phyloP scores from a whole-genome alignment of 35 echinoderm and acorn worm genomes.

The Ophioderma brevispina region DNA sequence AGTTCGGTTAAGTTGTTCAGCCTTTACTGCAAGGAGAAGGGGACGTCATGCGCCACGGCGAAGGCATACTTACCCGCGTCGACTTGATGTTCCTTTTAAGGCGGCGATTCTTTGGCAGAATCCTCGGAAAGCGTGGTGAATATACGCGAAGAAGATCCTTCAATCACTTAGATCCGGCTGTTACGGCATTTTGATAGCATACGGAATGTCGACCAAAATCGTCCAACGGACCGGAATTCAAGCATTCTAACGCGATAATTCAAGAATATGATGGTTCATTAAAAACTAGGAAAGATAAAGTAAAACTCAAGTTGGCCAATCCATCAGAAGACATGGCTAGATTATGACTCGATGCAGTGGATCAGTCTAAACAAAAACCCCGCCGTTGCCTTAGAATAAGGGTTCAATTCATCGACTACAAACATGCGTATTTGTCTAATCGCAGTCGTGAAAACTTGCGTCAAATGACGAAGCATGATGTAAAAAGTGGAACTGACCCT shows the following conservation, averaged over 20 bases:
- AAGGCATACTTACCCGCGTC: background rate
- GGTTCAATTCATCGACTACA: constrained; percentile 54
- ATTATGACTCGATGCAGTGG: no score
- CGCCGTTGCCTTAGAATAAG: constrained; percentile 48
- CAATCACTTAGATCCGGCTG: constrained; percentile 6
- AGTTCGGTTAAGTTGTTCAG: background rate
- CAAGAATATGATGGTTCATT: no score
- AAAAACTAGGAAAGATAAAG: constrained; percentile 13
- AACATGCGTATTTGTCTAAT: constrained; percentile 49
- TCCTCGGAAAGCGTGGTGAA: background rate
- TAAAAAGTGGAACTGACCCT: constrained; percentile 5
- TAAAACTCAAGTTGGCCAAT: constrained; percentile 29
- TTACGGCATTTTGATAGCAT: constrained; percentile 29
- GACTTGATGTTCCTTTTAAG: background rate
- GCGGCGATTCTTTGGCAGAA: background rate
- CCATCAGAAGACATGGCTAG: constrained; percentile 22
- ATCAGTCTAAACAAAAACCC: constrained; percentile 47
- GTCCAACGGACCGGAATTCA: constrained; percentile 24
- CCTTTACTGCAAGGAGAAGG: background rate
- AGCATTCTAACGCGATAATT: constrained; percentile 19
- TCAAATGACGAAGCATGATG: constrained; percentile 24
- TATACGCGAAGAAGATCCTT: constrained; percentile 23
- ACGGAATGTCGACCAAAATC: background rate
- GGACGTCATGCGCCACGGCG: background rate
- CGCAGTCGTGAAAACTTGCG: constrained; percentile 37